phyloP scores from a whole-genome alignment of 2,888 invertebrate genomes.

The Oasisia sp. region DNA sequence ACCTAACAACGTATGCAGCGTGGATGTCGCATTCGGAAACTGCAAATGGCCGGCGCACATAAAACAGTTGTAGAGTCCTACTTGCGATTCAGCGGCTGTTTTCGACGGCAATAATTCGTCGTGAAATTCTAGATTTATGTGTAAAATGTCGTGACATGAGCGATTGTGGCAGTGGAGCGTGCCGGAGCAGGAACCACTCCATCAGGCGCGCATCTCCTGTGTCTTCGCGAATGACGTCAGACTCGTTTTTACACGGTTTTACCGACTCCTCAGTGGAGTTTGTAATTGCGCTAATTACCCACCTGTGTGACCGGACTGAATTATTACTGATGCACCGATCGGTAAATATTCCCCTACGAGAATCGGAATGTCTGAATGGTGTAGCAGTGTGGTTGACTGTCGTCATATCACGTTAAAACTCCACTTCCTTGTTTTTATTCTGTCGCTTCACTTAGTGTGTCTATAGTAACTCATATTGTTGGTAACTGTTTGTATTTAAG shows the following conservation, averaged over 20 bases:
- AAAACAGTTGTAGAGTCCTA: not conserved
- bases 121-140: constrained; percentile 17
- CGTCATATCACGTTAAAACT: not conserved
- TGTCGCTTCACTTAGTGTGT: not conserved
- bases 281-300: constrained; percentile 9
- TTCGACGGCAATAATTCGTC: not conserved
- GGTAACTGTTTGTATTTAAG: too few species aligned
- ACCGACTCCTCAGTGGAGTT: too few species aligned
- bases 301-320: not conserved
- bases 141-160: not conserved
- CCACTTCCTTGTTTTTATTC: not conserved
- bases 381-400: not conserved
- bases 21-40: not conserved
- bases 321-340: constrained; percentile 8
- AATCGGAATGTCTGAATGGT: not conserved
- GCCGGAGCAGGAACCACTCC: not conserved
- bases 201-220: not conserved
- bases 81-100: not conserved
- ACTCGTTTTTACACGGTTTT: not conserved
- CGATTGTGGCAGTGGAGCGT: not conserved
- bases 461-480: too few species aligned
- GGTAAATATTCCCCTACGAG: not conserved
- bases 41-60: not conserved
- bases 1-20: constrained; percentile 10
- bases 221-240: not conserved